Conservation (phyloP, 2,888 invertebrate genomes). For the Apamea sordens region DNA sequence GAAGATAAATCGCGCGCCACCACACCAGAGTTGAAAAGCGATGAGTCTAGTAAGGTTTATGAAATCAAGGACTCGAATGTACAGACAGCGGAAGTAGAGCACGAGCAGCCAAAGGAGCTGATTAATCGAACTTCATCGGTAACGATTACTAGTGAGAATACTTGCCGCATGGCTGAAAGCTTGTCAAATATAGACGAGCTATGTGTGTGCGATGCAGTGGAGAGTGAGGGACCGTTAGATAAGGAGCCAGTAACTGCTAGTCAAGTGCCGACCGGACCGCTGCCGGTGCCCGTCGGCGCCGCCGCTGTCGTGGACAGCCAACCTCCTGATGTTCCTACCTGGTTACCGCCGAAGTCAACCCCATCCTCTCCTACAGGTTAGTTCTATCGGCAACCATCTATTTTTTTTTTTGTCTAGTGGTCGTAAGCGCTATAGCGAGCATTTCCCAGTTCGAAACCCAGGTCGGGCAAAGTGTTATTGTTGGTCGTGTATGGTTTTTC, state of each 20-base stretch:
- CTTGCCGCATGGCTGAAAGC: conserved; percentile 8
- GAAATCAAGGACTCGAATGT: conserved; percentile 65
- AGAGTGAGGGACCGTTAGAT: conserved; percentile 26
- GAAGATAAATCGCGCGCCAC: conserved; percentile 69
- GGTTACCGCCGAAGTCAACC: conserved; percentile 64
- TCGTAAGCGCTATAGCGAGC: background rate
- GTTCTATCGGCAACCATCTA: background rate
- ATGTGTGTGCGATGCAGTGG: conserved; percentile 47
- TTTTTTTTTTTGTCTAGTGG: background rate
- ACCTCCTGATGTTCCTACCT: conserved; percentile 63
- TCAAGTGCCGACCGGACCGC: conserved; percentile 76
- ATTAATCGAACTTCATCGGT: conserved; percentile 47
- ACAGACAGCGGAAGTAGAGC: conserved; percentile 38
- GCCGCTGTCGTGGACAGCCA: conserved; percentile 68
- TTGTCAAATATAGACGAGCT: conserved; percentile 13
- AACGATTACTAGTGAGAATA: conserved; percentile 43
- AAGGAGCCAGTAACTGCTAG: conserved; percentile 50
- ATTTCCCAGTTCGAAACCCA: background rate
- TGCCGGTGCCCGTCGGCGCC: conserved; percentile 82
- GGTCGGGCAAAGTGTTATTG: background rate
- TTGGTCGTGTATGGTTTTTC: background rate
- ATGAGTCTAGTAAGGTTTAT: conserved; percentile 47
- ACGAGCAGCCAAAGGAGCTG: conserved; percentile 38
- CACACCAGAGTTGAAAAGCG: conserved; percentile 61
- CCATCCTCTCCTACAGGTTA: conserved; percentile 69